A percentile compares a stretch with the other conserved stretches of the same genome.
Conservation (phyloP, 2,888 invertebrate genomes). For the Electrophaes corylata region DNA sequence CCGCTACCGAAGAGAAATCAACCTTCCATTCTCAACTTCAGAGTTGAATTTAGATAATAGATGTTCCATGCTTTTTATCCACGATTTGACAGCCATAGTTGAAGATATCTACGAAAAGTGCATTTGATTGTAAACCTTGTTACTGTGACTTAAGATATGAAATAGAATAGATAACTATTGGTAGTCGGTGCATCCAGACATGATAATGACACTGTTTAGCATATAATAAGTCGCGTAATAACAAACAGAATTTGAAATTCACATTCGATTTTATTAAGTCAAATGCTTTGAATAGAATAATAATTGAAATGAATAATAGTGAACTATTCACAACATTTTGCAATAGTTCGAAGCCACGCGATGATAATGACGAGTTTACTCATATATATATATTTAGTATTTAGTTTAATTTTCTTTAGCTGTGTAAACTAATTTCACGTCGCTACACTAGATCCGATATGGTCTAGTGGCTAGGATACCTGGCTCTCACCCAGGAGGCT, state of each 20-base stretch:
- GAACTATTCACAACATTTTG: not conserved
- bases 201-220: constrained; percentile 79
- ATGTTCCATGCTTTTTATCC: constrained; percentile 34
- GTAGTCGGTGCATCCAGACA: constrained; percentile 66
- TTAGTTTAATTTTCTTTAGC: too few species aligned
- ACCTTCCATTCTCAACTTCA: constrained; percentile 11
- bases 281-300: constrained; percentile 41
- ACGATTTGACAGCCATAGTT: constrained; percentile 39
- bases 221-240: constrained; percentile 77
- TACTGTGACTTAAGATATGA: constrained; percentile 23
- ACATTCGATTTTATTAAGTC: constrained; percentile 51
- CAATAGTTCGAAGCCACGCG: not conserved
- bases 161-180: constrained; percentile 14
- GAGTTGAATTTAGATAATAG: constrained; percentile 11
- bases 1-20: constrained; percentile 18
- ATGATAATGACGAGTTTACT: not conserved
- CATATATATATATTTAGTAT: not conserved
- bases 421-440: not conserved
- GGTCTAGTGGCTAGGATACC: constrained; percentile 89
- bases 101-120: constrained; percentile 35
- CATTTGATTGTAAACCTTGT: constrained; percentile 29
- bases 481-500: constrained; percentile 88
- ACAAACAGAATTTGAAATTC: constrained; percentile 61
- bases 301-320: constrained; percentile 25
- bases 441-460: constrained; percentile 58